Evolutionary conservation across 2,888 invertebrate genomes (phyloP).

Genomic region (Meta bourneti): DNA sequence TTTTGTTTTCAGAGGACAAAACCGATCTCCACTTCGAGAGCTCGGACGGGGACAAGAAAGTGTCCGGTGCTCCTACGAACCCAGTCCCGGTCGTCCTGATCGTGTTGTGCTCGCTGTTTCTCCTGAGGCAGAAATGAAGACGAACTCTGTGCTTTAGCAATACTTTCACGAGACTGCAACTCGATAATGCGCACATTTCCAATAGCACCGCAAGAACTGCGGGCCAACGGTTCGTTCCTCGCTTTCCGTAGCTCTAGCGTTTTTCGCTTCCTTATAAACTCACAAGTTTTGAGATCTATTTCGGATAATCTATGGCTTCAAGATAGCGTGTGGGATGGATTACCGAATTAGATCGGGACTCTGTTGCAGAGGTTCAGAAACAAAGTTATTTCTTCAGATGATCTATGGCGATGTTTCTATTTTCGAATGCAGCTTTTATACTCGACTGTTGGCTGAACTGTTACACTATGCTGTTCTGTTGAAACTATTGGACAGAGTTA

Average conservation of each 20-base stretch:
- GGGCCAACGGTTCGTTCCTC: constrained; percentile 70
- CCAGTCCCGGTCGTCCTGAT: constrained; percentile 3
- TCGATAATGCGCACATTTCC: constrained; percentile 74
- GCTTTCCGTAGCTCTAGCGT: constrained; percentile 66
- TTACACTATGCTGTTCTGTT: constrained; percentile 33
- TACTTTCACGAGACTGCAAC: constrained; percentile 66
- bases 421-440: constrained; percentile 62
- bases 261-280: constrained; percentile 56
- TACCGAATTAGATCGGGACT: constrained; percentile 43
- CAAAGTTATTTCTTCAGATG: constrained; percentile 30
- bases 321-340: constrained; percentile 31
- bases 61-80: not conserved
- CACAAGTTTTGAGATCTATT: constrained; percentile 46
- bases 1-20: constrained; percentile 35
- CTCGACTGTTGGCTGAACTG: constrained; percentile 38
- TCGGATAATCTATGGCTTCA: constrained; percentile 42
- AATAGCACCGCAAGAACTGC: constrained; percentile 68
- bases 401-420: constrained; percentile 68
- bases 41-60: not conserved
- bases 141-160: constrained; percentile 35
- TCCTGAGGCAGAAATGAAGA: constrained; percentile 20
- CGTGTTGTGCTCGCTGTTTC: constrained; percentile 24
- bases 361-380: constrained; percentile 20
- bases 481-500: constrained; percentile 18
- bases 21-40: constrained; percentile 56